Evolutionary conservation across 2,797 vertebrate species (phyloP).

Genomic region (Neopelma chrysocephalum): DNA sequence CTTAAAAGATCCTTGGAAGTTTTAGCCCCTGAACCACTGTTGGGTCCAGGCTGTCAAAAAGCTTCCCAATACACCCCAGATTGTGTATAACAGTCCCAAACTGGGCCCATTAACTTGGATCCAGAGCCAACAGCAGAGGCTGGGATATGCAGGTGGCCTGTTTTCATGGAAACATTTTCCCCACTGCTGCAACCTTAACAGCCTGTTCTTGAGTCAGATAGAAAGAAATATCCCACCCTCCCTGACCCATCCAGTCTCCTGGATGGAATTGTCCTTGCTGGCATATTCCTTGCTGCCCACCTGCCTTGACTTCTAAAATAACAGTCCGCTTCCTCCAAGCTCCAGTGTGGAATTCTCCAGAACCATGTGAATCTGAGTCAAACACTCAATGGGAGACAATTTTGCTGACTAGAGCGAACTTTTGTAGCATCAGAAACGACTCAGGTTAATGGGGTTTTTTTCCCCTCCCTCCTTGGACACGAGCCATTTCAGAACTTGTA

Average conservation of each 20-base stretch:
- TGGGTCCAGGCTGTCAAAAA: background rate
- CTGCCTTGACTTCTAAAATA: background rate
- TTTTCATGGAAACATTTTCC: background rate
- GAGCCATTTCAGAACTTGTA: constrained; percentile 55
- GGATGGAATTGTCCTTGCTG: background rate
- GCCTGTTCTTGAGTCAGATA: background rate
- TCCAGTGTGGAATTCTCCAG: background rate
- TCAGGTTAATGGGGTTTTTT: background rate
- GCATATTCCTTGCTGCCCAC: background rate
- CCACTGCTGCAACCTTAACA: background rate
- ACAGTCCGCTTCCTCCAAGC: background rate
- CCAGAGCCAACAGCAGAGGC: background rate
- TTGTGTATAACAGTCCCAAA: background rate
- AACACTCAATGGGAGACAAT: background rate
- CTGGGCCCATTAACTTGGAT: background rate
- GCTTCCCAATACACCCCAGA: background rate
- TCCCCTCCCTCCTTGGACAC: background rate
- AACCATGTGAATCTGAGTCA: constrained; percentile 27
- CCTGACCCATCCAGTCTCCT: background rate
- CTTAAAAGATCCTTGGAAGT: background rate
- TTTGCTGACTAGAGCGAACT: constrained; percentile 46
- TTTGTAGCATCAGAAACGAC: constrained; percentile 43
- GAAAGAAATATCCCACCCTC: background rate
- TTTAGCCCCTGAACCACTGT: background rate
- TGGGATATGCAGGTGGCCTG: background rate